Base-by-base conservation (phyloP, 2,113 vertebrate genomes). In the Paralichthys olivaceus region DNA sequence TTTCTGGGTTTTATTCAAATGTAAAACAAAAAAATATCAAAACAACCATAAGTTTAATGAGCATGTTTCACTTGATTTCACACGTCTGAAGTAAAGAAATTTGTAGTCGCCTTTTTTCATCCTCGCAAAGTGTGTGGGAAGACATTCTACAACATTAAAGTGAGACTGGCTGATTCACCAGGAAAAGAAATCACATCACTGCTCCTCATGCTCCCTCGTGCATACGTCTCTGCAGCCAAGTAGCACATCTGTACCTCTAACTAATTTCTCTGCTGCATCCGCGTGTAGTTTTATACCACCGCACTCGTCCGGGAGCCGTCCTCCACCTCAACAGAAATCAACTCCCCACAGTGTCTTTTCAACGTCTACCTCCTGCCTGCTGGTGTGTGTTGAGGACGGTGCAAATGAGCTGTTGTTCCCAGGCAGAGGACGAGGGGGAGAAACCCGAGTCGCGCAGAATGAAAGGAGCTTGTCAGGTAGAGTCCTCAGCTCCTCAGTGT, bases 401-500 rank as follows among this genome's bases (percentile, higher is more conserved):
- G 90, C 92, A 81, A 93, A 92, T 90, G 85, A 93, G 85, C 85
- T 88, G 89, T 90, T 90, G 90, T 92, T 94, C 87, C 87, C 79
- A 37, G 77, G 90, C 75, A 40, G 83, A 88, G 87, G 76, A 84
- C 62, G 75, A 7, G 34, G 40, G 58, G 53, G 78, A 78, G 93
- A 94, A 94, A 94, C 90, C 87, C 62, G 93, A 95, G 91, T 92
- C 87, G 81, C 65, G 5, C 84, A 77, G 91, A 94, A 93, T 94
- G 93, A 93, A 95, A 94, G 87, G 88, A 86, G 87, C 90, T 89
- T 93, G 93, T 95, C 93, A 95, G 92, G 87, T 92, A 81, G 91
- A 92, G 87, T 92, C 87, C 84, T 89, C 75, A 22, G 84, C 85
- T 79, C 72, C 82, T 84, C 89, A 75, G 81, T 81, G 77, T 86